Evolutionary conservation across 2,113 vertebrate species (phyloP), one percentile per base, ranked within the genome.

Genomic region (Noturus placidus): DNA sequence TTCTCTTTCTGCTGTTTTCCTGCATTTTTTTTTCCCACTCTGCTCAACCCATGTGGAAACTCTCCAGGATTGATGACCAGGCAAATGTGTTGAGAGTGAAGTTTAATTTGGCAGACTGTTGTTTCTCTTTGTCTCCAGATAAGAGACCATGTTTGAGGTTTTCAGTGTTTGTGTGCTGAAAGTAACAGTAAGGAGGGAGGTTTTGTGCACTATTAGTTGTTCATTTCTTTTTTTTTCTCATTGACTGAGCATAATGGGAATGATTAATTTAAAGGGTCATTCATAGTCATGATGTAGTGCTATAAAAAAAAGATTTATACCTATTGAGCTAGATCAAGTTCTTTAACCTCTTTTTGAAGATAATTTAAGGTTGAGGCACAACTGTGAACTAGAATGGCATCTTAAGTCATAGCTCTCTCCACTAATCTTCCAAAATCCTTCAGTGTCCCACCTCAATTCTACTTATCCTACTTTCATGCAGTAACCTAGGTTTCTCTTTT

Each of bases 91-190:
- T 78, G 83, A 89, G 78, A 85, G 61, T 80, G 63, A 87, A 83
- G 81, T 90, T 89, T 84, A 63, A 89, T 82, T 88, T 89, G 88
- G 86, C 72, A 42, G 85, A 87, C 65, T 56, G 33, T n/a, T 85
- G 88, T 85, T 85, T 82, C 56, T 83, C 87, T 89, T 87, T 85
- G 46, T 78, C 83, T 87, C 54, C 52, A 81, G 81, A 89, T 87
- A 87, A 87, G 81, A 70, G 54, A 52, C 56, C 19, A 17, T 46
- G 56, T 65, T 54, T 89, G 54, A 27, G 63, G 63, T 83, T 89
- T 59, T 33, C 13, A 69, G 50, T 74, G 33, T 81, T 46, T 88
- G 13, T 65, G 38, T 57, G 79, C 20, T 52, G 85, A 69, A 81
- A 22, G 50, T 57, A 4, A 50, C 46, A 50, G 46, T 50, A 50